Evolutionary conservation across 2,113 vertebrate genomes (phyloP), one percentile per base, ranked within the genome.

Genomic region (Tupaia tana): DNA sequence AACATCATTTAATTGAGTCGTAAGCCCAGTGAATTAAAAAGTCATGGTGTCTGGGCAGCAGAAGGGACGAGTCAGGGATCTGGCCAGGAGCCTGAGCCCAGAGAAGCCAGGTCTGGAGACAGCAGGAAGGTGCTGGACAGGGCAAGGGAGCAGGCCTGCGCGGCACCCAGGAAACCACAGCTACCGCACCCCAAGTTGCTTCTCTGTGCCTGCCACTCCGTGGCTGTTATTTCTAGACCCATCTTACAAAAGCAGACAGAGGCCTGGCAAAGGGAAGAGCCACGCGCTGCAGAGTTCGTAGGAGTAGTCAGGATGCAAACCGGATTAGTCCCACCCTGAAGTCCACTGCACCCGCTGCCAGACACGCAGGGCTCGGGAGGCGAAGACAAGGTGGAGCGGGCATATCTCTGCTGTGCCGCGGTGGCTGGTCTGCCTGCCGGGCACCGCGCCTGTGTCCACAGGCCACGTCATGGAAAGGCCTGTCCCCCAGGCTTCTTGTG

Each of bases 131-230:
- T 6, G 13, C 77, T 9, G 25, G 58, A 90, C 16, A 69, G 29
- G 56, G 66, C 22, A 24, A 63, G 54, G 34, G 25, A 71, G 43
- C 19, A 22, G 73, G 43, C 16, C 70, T 63, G 14, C 69, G 67
- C 12, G 0, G 24, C 6, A 43, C 79, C 59, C 24, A 1, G 7
- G 20, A 58, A 15, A 1, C 19, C 56, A 74, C 5, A 12, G 77
- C 90, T 63, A 15, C 64, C 14, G 0, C 15, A 25, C 43, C 10
- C 16, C 43, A 29, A 69, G 34, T 66, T 58, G 78, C 84, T 79
- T 79, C 81, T 96, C 94, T 95, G 86, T 91, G 56, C 89, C 89
- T 94, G 86, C 84, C 71, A 77, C 67, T 64, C 19, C 9, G 12
- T 0, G 1, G 70, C 6, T 29, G 11, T 88, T 61, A 29, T 73